A percentile compares a stretch with the other conserved stretches of the same genome.
These are phyloP conservation scores for Venusia cambrica DNA, from an alignment of 2,888 invertebrate genomes.

Conservation along the genomic window DNA sequence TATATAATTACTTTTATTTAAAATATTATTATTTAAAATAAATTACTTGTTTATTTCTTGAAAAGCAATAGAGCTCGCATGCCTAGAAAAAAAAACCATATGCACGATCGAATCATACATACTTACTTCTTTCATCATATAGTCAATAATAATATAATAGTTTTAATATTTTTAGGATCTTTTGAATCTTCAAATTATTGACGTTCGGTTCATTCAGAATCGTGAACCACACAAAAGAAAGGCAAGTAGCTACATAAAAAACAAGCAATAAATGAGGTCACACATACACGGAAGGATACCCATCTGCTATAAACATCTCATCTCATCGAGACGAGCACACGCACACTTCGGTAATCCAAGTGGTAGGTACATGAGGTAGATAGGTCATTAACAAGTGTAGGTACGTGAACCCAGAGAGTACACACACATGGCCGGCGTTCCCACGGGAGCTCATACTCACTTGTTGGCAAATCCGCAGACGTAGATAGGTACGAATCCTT, in stretches of 20 bases:
- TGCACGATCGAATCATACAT: too few species aligned
- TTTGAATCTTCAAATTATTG: not conserved
- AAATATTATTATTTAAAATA: too few species aligned
- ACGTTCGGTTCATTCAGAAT: not conserved
- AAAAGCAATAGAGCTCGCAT: too few species aligned
- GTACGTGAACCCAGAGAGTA: slow-evolving; percentile 32
- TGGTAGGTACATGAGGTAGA: slow-evolving; percentile 30
- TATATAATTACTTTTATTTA: too few species aligned
- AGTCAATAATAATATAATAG: too few species aligned
- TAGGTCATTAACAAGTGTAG: slow-evolving; percentile 35
- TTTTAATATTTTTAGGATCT: too few species aligned
- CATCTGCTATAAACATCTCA: slow-evolving; percentile 13
- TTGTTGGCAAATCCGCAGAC: slow-evolving; percentile 24
- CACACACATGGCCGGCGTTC: slow-evolving; percentile 33
- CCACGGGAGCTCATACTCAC: slow-evolving; percentile 28
- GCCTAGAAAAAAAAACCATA: too few species aligned
- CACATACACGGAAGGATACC: too few species aligned
- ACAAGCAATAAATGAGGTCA: too few species aligned
- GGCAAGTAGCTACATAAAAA: not conserved
- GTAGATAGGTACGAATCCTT: too few species aligned
- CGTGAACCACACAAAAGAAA: not conserved
- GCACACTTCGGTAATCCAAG: slow-evolving; percentile 18
- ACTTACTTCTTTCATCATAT: too few species aligned
- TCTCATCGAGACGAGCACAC: slow-evolving; percentile 5
- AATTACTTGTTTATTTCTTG: too few species aligned